Evolutionary conservation across 1,140 invertebrate genomes (phyloP).

Genomic region (Schlechtendalia chinensis): DNA sequence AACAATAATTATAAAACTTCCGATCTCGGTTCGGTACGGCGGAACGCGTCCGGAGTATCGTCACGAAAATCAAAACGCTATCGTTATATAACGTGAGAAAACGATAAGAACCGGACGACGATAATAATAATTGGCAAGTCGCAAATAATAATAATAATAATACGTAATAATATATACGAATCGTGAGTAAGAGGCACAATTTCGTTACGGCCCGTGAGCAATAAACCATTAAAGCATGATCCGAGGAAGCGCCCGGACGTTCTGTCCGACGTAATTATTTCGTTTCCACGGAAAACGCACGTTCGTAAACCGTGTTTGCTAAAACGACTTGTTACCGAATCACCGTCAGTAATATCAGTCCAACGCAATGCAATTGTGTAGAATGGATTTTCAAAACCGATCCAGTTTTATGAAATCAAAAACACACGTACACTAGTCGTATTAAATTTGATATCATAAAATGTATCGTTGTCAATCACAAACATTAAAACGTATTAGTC

Average conservation of each 20-base stretch:
- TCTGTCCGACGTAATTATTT: background rate
- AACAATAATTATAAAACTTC: background rate
- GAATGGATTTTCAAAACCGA: no score
- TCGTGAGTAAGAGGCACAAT: background rate
- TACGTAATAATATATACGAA: background rate
- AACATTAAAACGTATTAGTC: no score
- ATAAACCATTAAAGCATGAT: slow-evolving; percentile 1
- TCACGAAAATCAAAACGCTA: background rate
- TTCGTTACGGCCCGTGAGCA: background rate
- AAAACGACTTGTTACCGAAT: no score
- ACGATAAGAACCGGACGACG: background rate
- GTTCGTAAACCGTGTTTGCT: no score
- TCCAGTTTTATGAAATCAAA: no score
- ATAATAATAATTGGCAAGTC: no score
- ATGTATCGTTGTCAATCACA: no score
- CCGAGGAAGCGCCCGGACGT: background rate
- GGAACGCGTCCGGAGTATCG: background rate
- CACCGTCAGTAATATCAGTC: no score
- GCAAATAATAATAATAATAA: no score
- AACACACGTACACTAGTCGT: no score
- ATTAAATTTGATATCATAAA: no score
- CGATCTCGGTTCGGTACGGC: background rate
- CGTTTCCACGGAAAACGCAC: background rate
- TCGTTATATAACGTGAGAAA: background rate
- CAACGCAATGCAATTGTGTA: no score